Conservation (phyloP, 1,140 invertebrate genomes). For the Ips nitidus region DNA sequence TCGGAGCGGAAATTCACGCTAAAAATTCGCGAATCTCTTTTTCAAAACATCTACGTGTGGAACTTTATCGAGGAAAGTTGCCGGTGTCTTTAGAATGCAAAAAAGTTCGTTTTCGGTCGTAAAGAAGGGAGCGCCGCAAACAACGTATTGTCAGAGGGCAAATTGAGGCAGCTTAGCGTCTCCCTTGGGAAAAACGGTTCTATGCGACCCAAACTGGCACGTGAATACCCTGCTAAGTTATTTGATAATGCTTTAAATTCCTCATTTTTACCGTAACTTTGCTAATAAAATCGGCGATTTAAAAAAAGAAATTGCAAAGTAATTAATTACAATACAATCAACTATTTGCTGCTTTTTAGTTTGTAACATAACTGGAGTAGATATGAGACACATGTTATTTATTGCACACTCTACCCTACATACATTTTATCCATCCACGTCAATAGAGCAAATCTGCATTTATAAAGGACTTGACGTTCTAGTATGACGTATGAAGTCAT, state of each 20-base stretch:
- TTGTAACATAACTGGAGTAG: no score
- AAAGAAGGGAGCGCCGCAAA: conserved; percentile 36
- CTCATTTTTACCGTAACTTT: no score
- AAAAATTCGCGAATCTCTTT: not conserved
- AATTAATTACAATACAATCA: no score
- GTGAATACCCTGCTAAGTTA: conserved; percentile 36
- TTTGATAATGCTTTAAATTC: conserved; percentile 32
- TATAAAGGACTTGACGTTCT: no score
- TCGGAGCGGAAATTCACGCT: not conserved
- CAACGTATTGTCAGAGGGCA: conserved; percentile 37
- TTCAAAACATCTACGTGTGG: not conserved
- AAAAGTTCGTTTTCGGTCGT: conserved; percentile 28
- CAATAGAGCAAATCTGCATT: no score
- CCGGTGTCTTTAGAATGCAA: conserved; percentile 24
- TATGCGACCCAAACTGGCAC: conserved; percentile 30
- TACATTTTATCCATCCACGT: no score
- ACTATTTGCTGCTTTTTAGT: no score
- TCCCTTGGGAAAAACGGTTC: conserved; percentile 20
- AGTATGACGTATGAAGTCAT: no score
- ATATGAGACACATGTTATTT: no score
- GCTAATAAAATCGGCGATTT: no score
- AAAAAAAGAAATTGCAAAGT: no score
- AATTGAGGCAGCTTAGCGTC: conserved; percentile 36
- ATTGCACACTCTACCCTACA: no score
- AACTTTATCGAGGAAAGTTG: conserved; percentile 23